A percentile compares a stretch with the other conserved stretches of the same genome.
Evolutionary conservation across 2,797 vertebrate genomes (phyloP).

Genomic region (Mastacembelus armatus): DNA sequence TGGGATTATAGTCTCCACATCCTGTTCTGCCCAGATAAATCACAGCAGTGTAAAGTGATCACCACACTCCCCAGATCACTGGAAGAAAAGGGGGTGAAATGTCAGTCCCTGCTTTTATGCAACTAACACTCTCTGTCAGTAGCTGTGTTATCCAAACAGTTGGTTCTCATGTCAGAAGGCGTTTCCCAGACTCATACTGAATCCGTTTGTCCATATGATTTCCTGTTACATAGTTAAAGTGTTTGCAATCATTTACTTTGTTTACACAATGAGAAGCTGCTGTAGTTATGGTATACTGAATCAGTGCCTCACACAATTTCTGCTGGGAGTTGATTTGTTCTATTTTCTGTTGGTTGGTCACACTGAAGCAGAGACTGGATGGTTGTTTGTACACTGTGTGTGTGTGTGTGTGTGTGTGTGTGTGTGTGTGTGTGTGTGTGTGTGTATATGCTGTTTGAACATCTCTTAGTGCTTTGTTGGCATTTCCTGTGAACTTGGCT

Average conservation of each 20-base stretch:
- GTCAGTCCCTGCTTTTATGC: not conserved
- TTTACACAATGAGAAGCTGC: slow-evolving; percentile 4
- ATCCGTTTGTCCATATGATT: slow-evolving; percentile 20
- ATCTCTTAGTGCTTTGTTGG: slow-evolving; percentile 59
- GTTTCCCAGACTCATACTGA: slow-evolving; percentile 4
- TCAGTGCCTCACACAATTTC: slow-evolving; percentile 18
- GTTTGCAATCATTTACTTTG: slow-evolving; percentile 17
- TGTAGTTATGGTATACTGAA: not conserved
- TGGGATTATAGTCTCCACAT: slow-evolving; percentile 13
- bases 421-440: slow-evolving; percentile 13
- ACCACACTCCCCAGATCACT: slow-evolving; percentile 24
- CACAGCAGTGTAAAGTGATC: slow-evolving; percentile 9
- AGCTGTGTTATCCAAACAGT: slow-evolving; percentile 8
- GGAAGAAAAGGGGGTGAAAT: not conserved
- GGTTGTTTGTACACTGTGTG: slow-evolving; percentile 42
- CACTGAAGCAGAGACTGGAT: slow-evolving; percentile 22
- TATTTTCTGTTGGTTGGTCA: slow-evolving; percentile 29
- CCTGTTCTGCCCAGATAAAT: slow-evolving; percentile 17
- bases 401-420: not conserved
- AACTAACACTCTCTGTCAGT: slow-evolving; percentile 5
- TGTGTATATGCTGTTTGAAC: slow-evolving; percentile 41
- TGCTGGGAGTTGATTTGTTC: slow-evolving; percentile 19
- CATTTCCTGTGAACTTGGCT: slow-evolving; percentile 53
- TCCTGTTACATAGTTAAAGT: slow-evolving; percentile 24
- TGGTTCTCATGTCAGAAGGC: not conserved